Evolutionary conservation across 2,797 vertebrate species (phyloP).

Genomic region (Adrianichthys oophorus): DNA sequence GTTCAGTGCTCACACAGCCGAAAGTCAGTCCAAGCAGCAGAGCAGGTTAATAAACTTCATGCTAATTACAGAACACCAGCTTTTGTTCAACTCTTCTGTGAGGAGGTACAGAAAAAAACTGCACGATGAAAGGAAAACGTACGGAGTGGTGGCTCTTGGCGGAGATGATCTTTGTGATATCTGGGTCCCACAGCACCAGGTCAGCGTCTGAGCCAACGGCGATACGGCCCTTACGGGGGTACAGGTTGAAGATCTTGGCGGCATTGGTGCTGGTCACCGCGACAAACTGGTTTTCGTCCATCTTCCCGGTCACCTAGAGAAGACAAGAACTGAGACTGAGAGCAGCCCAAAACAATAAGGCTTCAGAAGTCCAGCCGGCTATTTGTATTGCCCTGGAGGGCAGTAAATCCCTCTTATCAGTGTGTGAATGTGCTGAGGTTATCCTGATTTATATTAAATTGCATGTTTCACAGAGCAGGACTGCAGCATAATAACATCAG

Average conservation of each 20-base stretch:
- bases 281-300: constrained; percentile 99
- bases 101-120: too few species aligned
- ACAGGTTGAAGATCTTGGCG: constrained; percentile 97
- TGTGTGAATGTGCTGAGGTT: too few species aligned
- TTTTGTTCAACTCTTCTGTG: too few species aligned
- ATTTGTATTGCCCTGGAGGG: too few species aligned
- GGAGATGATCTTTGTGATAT: constrained; percentile 92
- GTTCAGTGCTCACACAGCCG: constrained; percentile 20
- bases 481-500: too few species aligned
- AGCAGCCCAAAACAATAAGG: neutral
- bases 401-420: too few species aligned
- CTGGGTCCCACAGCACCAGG: constrained; percentile 96
- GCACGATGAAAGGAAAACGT: constrained; percentile 17
- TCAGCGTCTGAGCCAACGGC: constrained; percentile 96
- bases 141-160: constrained; percentile 98
- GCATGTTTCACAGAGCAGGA: too few species aligned
- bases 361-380: too few species aligned
- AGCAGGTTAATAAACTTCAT: constrained; percentile 10
- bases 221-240: constrained; percentile 96
- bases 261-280: constrained; percentile 97
- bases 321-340: constrained; percentile 21
- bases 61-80: neutral
- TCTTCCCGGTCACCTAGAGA: constrained; percentile 92
- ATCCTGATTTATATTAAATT: too few species aligned
- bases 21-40: constrained; percentile 7